phyloP scores from a whole-genome alignment of 2,113 vertebrate genomes.

The Heterocephalus glaber region DNA sequence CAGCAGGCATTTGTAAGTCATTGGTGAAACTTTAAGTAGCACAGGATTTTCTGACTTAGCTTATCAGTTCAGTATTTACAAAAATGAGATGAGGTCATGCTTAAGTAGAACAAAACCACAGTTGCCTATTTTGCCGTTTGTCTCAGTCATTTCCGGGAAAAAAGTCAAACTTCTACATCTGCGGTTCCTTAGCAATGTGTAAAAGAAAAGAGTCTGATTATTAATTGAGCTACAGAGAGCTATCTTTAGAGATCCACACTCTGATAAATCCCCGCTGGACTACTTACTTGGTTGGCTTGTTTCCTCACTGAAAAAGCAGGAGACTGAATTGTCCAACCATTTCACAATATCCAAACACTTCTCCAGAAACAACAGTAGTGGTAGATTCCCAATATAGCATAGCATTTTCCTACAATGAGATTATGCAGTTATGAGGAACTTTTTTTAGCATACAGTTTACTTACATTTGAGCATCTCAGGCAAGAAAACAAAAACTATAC shows the following conservation, averaged over 20 bases:
- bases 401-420: not conserved
- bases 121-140: conserved; percentile 48
- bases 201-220: conserved; percentile 43
- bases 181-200: conserved; percentile 28
- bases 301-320: conserved; percentile 22
- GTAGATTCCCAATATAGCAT: not conserved
- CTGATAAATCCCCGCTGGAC: not conserved
- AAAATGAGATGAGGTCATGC: conserved; percentile 4
- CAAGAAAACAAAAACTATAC: not conserved
- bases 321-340: not conserved
- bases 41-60: conserved; percentile 52
- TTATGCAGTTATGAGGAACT: not conserved
- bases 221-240: conserved; percentile 1
- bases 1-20: conserved; percentile 45
- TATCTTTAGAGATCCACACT: not conserved
- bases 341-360: not conserved
- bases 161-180: conserved; percentile 65
- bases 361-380: not conserved
- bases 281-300: not conserved
- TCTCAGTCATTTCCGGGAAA: conserved; percentile 54
- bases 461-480: not conserved
- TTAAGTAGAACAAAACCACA: conserved; percentile 52
- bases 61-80: conserved; percentile 23
- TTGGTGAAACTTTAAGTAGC: conserved; percentile 48
- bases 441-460: not conserved